Base-by-base conservation (phyloP, 2,888 invertebrate species). In the Sympetrum striolatum region DNA sequence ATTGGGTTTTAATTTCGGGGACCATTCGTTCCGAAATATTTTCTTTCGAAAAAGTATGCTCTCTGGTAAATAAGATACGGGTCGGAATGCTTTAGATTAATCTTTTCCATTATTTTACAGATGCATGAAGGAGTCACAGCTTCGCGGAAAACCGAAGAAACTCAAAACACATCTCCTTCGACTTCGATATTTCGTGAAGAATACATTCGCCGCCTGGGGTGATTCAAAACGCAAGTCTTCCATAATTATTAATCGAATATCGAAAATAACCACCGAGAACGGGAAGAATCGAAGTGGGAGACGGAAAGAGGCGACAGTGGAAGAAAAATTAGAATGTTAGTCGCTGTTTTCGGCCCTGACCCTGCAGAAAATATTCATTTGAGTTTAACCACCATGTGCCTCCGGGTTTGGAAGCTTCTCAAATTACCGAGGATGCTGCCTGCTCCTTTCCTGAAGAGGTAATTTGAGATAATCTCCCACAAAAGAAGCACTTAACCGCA, bases 391-490 rank as follows among this genome's bases (percentile, higher is more conserved):
- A 86, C 86, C 37, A 35, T n/a, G 60, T 60, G 86, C 86, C 86
- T 60, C 86, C 86, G 86, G 86, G 86, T 86, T 86, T 86, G 18
- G 60, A 60, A 60, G 58, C 82, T 58, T 82, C 86, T 86, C 86
- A 86, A 86, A 86, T 86, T 86, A 86, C 86, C 37, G 35, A 25
- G 35, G 60, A 86, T 60, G 86, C 86, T 60, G 60, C 60, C 60
- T 58, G 58, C 15, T 86, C 60, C 58, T 60, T 60, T 58, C 60
- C 86, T 35, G 86, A 86, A 86, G 86, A 86, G 35, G 86, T 86
- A 86, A 86, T 86, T 86, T 86, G 86, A 86, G 86, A 86, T 60
- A 86, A 86, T 86, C 86, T 86, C 86, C 86, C 86, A 86, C 86
- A 86, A 60, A 86, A 86, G 86, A 86, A 86, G 86, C 86, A 86